These are phyloP conservation scores for Holothuria scabra DNA, from an alignment of 53 echinoderm and acorn worm genomes.

Conservation along the genomic window DNA sequence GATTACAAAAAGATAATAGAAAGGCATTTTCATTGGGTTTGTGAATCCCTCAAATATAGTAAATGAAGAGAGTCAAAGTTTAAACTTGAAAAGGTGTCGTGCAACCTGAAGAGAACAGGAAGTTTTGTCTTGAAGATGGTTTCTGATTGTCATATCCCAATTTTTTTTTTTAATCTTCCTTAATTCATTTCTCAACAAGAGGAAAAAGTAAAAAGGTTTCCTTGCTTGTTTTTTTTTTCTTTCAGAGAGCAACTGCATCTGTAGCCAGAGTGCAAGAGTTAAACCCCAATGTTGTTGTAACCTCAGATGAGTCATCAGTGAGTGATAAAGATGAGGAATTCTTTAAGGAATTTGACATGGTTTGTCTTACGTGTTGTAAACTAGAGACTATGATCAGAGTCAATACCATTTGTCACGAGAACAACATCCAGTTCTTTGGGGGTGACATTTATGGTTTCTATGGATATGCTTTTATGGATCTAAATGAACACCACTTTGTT, in stretches of 20 bases:
- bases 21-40: no score
- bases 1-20: no score
- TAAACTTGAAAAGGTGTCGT: no score
- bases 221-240: not conserved
- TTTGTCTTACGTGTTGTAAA: slow-evolving; percentile 87
- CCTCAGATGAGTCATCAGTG: slow-evolving; percentile 69
- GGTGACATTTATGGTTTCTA: slow-evolving; percentile 97
- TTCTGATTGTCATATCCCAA: no score
- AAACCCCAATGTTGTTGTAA: slow-evolving; percentile 88
- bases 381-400: slow-evolving; percentile 76
- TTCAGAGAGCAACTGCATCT: slow-evolving; percentile 87
- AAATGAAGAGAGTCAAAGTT: no score
- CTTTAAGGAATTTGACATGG: slow-evolving; percentile 92
- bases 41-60: no score
- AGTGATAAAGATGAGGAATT: slow-evolving; percentile 71
- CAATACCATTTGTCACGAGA: slow-evolving; percentile 88
- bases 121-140: no score
- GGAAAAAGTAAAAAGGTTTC: no score
- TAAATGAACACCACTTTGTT: slow-evolving; percentile 93
- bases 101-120: no score
- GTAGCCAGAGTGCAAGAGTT: slow-evolving; percentile 83
- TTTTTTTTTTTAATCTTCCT: not conserved
- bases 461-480: slow-evolving; percentile 89
- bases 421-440: slow-evolving; percentile 89
- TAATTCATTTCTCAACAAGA: not conserved